Conservation (phyloP, 1,140 invertebrate genomes). For the Callitettix versicolor region DNA sequence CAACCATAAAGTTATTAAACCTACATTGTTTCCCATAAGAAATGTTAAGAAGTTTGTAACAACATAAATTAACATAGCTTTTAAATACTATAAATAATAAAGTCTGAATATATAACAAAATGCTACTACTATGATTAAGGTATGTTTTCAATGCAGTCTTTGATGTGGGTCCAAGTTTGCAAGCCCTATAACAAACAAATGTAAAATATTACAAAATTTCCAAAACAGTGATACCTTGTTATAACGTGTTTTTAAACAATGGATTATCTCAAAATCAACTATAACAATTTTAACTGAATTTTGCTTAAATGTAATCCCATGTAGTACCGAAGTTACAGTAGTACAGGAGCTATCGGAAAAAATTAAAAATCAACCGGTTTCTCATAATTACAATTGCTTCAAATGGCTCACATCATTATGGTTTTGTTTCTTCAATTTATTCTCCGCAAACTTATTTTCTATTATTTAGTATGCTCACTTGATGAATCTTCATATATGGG, state of each 20-base stretch:
- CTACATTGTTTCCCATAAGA: too few species aligned
- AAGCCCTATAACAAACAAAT: constrained; percentile 44
- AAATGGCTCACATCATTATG: not conserved
- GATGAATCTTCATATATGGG: too few species aligned
- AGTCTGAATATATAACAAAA: too few species aligned
- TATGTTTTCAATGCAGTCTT: constrained; percentile 59
- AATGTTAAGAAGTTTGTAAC: too few species aligned
- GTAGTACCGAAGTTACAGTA: constrained; percentile 4
- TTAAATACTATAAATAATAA: too few species aligned
- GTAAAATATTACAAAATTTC: constrained; percentile 4
- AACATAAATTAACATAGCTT: too few species aligned
- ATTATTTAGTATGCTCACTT: too few species aligned
- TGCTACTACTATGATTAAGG: constrained; percentile 19
- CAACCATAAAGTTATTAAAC: too few species aligned
- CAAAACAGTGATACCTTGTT: not conserved
- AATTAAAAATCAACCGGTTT: not conserved
- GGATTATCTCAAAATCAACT: not conserved
- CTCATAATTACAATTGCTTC: not conserved
- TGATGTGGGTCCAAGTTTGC: constrained; percentile 63
- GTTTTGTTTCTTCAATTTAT: not conserved
- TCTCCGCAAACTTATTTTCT: too few species aligned
- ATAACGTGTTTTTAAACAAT: not conserved
- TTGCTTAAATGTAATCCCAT: not conserved
- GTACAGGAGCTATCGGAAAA: constrained; percentile 2
- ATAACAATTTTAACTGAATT: not conserved